Percentiles rank a stretch among this genome's conserved stretches.
These are phyloP conservation scores for Meda fulgida DNA, from an alignment of 2,797 vertebrate genomes.

Conservation along the genomic window DNA sequence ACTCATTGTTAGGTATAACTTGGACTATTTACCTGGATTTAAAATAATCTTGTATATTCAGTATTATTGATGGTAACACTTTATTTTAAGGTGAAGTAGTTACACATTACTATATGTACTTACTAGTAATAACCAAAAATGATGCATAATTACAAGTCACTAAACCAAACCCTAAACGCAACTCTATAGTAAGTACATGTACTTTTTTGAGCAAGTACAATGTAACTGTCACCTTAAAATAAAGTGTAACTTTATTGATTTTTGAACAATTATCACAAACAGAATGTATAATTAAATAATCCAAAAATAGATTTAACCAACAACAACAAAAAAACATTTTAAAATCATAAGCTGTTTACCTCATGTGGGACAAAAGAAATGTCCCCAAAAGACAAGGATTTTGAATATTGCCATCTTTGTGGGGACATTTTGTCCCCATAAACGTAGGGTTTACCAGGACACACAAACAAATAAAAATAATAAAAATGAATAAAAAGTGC, in stretches of 20 bases:
- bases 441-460: not conserved
- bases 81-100: too few species aligned
- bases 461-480: not conserved
- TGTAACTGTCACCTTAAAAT: too few species aligned
- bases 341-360: not conserved
- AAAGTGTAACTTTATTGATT: not conserved
- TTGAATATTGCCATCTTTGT: not conserved
- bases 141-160: too few species aligned
- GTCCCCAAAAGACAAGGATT: not conserved
- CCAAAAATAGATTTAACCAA: not conserved
- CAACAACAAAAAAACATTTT: not conserved
- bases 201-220: too few species aligned
- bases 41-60: not conserved
- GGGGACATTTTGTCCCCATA: not conserved
- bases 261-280: not conserved
- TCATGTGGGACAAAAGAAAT: not conserved
- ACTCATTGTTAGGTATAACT: slow-evolving; percentile 80
- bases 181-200: too few species aligned
- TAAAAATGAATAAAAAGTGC: too few species aligned
- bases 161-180: too few species aligned
- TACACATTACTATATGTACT: too few species aligned
- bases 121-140: too few species aligned
- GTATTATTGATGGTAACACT: not conserved
- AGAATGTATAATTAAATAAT: not conserved
- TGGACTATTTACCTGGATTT: not conserved